Base-by-base conservation (phyloP, 1,140 invertebrate genomes). In the Mizuhopecten yessoensis region DNA sequence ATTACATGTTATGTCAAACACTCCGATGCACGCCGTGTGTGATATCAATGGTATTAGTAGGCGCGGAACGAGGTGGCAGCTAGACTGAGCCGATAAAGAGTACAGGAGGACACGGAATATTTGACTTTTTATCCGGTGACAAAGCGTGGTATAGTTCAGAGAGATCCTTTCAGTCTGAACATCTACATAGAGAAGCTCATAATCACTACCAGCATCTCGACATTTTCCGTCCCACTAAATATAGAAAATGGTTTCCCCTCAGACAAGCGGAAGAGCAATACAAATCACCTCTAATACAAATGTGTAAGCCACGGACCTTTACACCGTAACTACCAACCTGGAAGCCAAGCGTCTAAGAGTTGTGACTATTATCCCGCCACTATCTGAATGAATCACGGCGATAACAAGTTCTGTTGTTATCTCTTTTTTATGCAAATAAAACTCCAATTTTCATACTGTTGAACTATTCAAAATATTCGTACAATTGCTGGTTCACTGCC, bases 141-240 rank as follows among this genome's bases (percentile, higher is more conserved):
- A 75, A 75, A 75, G 57, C 57, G 5, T 29, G 57, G n/a, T 75
- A 75, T 75, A 75, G 57, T 75, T 75, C n/a, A 75, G 57, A n/a
- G n/a, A 9, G 23, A 75, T 75, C 9, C 5, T 17, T 75, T 3
- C 57, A 7, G 23, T 75, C 57, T n/a, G 57, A 5, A 20, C 57
- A n/a, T n/a, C 57, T 75, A 75, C n/a, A 75, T 75, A 75, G 23
- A 75, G n/a, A 75, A 5, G 23, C 57, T 75, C 57, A 75, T 75
- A 75, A 75, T 75, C 57, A 75, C 57, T n/a, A 29, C 57, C n/a
- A 29, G 57, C 23, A 75, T 75, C n/a, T 75, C n/a, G 57, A 75
- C n/a, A 75, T 75, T 75, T 75, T 75, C 57, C 57, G 57, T 75
- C 57, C 57, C 23, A 75, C 57, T 75, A 75, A 75, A 75, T 75